Evolutionary conservation across 2,888 invertebrate species (phyloP).

Genomic region (Gymnoscelis rufifasciata): DNA sequence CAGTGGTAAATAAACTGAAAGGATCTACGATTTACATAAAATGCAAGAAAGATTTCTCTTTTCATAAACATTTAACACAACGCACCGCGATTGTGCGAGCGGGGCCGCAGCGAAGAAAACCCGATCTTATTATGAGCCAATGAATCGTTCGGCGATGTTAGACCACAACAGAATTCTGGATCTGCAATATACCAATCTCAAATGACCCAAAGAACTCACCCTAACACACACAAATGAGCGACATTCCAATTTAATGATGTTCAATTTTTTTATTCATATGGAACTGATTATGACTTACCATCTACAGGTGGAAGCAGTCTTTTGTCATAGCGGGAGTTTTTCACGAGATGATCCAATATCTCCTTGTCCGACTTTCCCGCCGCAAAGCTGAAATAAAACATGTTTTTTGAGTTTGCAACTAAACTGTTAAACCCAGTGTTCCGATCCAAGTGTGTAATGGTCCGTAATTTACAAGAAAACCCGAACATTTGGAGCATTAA

Average conservation of each 20-base stretch:
- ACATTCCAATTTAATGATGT: slow-evolving; percentile 8
- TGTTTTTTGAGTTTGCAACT: slow-evolving; percentile 20
- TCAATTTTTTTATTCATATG: slow-evolving; percentile 8
- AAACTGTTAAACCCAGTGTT: slow-evolving; percentile 7
- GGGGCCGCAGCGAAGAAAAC: slow-evolving; percentile 72
- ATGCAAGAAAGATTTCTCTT: slow-evolving; percentile 65
- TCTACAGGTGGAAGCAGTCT: slow-evolving; percentile 93
- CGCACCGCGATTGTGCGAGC: slow-evolving; percentile 82
- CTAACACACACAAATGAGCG: slow-evolving; percentile 6
- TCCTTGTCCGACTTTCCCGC: slow-evolving; percentile 96
- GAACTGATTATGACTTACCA: slow-evolving; percentile 74
- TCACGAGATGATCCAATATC: slow-evolving; percentile 93
- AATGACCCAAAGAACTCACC: slow-evolving; percentile 25
- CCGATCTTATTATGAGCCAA: slow-evolving; percentile 81
- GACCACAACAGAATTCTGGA: slow-evolving; percentile 93
- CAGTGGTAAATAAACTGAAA: slow-evolving; percentile 43
- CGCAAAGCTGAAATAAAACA: slow-evolving; percentile 84
- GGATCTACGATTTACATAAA: slow-evolving; percentile 45
- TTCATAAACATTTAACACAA: slow-evolving; percentile 77
- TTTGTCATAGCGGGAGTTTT: slow-evolving; percentile 94
- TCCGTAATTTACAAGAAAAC: slow-evolving; percentile 29
- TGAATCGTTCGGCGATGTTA: slow-evolving; percentile 88
- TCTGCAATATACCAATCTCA: slow-evolving; percentile 82
- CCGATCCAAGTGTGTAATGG: slow-evolving; percentile 19
- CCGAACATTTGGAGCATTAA: slow-evolving; percentile 39